Evolutionary conservation across 2,113 vertebrate genomes (phyloP).

Genomic region (Eira barbara): DNA sequence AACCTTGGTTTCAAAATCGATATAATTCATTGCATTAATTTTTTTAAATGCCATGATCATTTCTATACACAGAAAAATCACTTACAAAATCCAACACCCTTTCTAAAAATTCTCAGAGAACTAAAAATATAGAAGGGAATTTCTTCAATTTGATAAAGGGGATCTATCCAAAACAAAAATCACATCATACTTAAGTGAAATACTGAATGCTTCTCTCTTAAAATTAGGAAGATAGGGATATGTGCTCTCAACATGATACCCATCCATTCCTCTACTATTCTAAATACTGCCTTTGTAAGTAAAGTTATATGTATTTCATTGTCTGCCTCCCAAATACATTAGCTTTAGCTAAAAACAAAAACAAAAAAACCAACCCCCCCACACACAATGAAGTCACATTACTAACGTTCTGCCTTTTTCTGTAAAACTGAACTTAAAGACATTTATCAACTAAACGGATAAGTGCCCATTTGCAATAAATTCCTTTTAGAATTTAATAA

Average conservation of each 20-base stretch:
- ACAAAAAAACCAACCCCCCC: neutral
- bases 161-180: neutral
- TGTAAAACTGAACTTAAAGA: slow-evolving; percentile 7
- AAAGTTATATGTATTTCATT: neutral
- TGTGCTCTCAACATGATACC: neutral
- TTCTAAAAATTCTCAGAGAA: slow-evolving; percentile 26
- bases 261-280: neutral
- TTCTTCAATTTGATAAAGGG: neutral
- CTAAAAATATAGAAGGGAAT: neutral
- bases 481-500: slow-evolving; percentile 49
- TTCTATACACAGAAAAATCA: neutral
- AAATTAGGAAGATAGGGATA: neutral
- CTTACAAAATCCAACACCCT: neutral
- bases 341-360: neutral
- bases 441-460: slow-evolving; percentile 23
- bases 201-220: neutral
- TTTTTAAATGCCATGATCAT: neutral
- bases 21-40: neutral
- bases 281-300: neutral
- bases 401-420: neutral
- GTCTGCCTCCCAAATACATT: neutral
- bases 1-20: neutral
- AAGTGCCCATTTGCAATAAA: slow-evolving; percentile 22
- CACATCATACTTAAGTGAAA: neutral
- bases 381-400: neutral